phyloP scores from a whole-genome alignment of 2,797 vertebrate species.

The Delichon dasypus region DNA sequence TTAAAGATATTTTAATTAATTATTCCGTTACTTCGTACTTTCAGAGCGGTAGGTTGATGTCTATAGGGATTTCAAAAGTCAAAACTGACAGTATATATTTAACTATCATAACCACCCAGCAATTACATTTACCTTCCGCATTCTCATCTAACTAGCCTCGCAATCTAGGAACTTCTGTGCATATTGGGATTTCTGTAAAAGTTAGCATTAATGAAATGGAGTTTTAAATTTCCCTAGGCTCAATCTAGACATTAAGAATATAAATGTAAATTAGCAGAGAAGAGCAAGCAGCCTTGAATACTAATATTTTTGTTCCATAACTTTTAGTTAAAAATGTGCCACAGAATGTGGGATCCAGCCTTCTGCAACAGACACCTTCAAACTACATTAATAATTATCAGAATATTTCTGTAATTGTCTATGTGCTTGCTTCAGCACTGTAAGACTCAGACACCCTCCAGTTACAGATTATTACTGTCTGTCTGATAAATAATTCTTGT shows the following conservation, averaged over 20 bases:
- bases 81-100: constrained; percentile 71
- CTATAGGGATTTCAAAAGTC: constrained; percentile 53
- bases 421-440: background rate
- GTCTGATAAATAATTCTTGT: constrained; percentile 33
- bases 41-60: constrained; percentile 24
- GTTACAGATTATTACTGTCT: constrained; percentile 1
- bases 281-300: constrained; percentile 73
- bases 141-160: constrained; percentile 63
- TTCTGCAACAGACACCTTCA: constrained; percentile 34
- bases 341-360: constrained; percentile 38
- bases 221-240: constrained; percentile 79
- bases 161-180: constrained; percentile 65
- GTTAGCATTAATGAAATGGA: constrained; percentile 77
- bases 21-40: constrained; percentile 17
- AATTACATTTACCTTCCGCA: constrained; percentile 66
- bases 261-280: constrained; percentile 81
- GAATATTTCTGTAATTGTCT: constrained; percentile 35
- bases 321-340: constrained; percentile 61
- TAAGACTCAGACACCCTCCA: background rate
- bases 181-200: constrained; percentile 73
- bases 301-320: constrained; percentile 60
- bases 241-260: constrained; percentile 77
- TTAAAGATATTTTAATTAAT: constrained; percentile 57
- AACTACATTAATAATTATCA: constrained; percentile 54
- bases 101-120: constrained; percentile 69